A percentile compares a stretch with the other conserved stretches of the same genome.
phyloP scores from a whole-genome alignment of 2,888 invertebrate genomes.

The Cryptocephalus moraei region DNA sequence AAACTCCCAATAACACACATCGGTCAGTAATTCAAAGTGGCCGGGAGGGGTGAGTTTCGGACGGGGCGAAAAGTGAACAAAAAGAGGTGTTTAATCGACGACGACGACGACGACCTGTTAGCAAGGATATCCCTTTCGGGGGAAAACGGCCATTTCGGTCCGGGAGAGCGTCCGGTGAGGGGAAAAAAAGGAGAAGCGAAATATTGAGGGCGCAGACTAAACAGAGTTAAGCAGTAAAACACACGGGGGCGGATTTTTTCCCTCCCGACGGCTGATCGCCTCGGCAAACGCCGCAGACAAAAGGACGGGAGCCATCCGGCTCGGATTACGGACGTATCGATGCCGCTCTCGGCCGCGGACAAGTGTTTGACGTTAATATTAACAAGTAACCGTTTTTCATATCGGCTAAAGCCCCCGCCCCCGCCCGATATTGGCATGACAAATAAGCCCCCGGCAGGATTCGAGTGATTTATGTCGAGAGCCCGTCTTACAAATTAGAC shows the following conservation, averaged over 20 bases:
- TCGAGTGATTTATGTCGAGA: conserved; percentile 9
- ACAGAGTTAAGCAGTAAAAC: not conserved
- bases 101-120: no score
- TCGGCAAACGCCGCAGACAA: not conserved
- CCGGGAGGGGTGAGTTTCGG: no score
- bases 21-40: no score
- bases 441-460: conserved; percentile 17
- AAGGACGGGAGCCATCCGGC: not conserved
- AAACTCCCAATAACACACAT: no score
- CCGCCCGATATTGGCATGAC: conserved; percentile 17
- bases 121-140: no score
- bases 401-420: conserved; percentile 17
- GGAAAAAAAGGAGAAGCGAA: not conserved
- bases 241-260: not conserved
- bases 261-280: not conserved
- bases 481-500: no score
- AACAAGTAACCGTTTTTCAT: conserved; percentile 30
- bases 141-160: no score
- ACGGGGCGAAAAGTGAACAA: no score
- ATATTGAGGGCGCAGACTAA: not conserved
- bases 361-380: conserved; percentile 33
- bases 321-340: not conserved
- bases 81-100: no score
- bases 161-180: not conserved
- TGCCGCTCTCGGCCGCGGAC: not conserved